phyloP scores from a whole-genome alignment of 2,888 invertebrate species.

The Sclerodermus sp. region DNA sequence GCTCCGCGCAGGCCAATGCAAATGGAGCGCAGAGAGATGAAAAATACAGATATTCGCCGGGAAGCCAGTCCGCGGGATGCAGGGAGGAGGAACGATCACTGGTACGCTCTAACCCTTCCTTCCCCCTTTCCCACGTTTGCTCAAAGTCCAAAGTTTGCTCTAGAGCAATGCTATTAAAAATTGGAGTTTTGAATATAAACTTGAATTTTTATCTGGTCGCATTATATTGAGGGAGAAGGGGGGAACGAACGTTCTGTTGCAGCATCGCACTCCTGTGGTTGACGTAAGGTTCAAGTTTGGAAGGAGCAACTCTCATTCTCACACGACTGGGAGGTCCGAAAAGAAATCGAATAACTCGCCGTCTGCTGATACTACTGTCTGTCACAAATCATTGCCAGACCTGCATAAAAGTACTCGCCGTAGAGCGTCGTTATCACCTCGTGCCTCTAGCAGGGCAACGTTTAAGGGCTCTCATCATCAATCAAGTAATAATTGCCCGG shows the following conservation, averaged over 20 bases:
- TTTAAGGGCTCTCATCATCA: constrained; percentile 37
- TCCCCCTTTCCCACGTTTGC: too few species aligned
- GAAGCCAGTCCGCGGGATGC: constrained; percentile 44
- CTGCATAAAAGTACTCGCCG: constrained; percentile 63
- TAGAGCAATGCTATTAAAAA: too few species aligned
- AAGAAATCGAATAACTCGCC: constrained; percentile 45
- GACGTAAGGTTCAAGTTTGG: constrained; percentile 53
- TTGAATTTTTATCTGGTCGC: too few species aligned
- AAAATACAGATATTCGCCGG: constrained; percentile 48
- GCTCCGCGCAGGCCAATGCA: background rate
- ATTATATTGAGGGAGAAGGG: too few species aligned
- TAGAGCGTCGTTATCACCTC: constrained; percentile 51
- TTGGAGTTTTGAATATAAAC: too few species aligned
- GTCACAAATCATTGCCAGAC: constrained; percentile 83
- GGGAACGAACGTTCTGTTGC: background rate
- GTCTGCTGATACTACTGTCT: constrained; percentile 51
- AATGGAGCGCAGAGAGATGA: constrained; percentile 33
- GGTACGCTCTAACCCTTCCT: too few species aligned
- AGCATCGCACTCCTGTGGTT: constrained; percentile 38
- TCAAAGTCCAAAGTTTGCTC: too few species aligned
- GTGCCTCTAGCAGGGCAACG: constrained; percentile 49
- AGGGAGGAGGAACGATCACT: constrained; percentile 42
- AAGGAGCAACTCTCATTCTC: constrained; percentile 52
- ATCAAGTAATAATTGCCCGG: constrained; percentile 45
- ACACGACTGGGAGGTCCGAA: constrained; percentile 42